Percentiles rank a stretch among this genome's conserved stretches.
Evolutionary conservation across 2,113 vertebrate species (phyloP).

Genomic region (Plectropomus leopardus): DNA sequence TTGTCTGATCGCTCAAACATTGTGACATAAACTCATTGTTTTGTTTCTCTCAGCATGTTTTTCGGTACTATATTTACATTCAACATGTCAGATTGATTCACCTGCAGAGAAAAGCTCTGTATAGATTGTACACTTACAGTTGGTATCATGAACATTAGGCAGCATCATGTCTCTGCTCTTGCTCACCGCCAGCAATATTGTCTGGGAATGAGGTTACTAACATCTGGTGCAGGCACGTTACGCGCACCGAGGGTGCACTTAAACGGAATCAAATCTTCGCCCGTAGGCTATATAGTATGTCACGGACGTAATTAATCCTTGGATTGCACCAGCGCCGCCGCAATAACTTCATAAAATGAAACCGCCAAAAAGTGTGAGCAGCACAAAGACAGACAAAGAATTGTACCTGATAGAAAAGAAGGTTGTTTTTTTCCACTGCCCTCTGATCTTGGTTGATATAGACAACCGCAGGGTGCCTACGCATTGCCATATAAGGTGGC

Average conservation of each 20-base stretch:
- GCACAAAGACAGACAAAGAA: slow-evolving; percentile 34
- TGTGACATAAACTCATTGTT: background rate
- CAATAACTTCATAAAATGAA: slow-evolving; percentile 35
- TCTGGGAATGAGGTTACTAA: slow-evolving; percentile 66
- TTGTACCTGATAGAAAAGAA: slow-evolving; percentile 9
- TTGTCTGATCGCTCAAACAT: background rate
- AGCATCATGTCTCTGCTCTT: slow-evolving; percentile 47
- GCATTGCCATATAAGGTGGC: slow-evolving; percentile 33
- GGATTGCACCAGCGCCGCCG: slow-evolving; percentile 25
- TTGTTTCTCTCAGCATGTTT: background rate
- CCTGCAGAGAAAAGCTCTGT: background rate
- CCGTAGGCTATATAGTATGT: slow-evolving; percentile 64
- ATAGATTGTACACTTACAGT: slow-evolving; percentile 2
- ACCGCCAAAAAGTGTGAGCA: slow-evolving; percentile 12
- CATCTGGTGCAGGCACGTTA: slow-evolving; percentile 71
- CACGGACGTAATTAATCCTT: slow-evolving; percentile 68
- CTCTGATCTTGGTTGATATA: slow-evolving; percentile 6
- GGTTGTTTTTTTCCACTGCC: background rate
- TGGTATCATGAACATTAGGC: slow-evolving; percentile 10
- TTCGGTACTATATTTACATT: background rate
- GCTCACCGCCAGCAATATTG: slow-evolving; percentile 45
- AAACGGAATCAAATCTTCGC: slow-evolving; percentile 63
- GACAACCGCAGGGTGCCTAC: slow-evolving; percentile 24
- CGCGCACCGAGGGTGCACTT: slow-evolving; percentile 68
- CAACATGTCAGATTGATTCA: background rate